Conservation (phyloP, 2,113 vertebrate genomes). For the Actinemys pallida region DNA sequence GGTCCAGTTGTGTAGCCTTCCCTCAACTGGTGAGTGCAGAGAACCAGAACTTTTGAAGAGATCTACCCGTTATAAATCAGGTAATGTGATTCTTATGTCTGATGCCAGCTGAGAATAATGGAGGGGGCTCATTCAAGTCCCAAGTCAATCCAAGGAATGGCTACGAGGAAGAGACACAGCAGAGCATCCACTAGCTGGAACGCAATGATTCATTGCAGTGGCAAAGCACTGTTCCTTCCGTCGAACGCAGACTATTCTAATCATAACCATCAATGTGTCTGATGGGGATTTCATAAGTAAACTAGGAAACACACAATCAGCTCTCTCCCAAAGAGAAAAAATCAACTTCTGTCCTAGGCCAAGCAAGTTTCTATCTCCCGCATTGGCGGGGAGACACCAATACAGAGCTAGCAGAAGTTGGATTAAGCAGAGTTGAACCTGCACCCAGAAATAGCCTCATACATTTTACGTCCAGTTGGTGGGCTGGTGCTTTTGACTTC, state of each 20-base stretch:
- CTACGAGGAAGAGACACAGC: not conserved
- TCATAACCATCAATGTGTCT: not conserved
- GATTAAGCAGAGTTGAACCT: not conserved
- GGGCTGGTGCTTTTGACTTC: not conserved
- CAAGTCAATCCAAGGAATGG: not conserved
- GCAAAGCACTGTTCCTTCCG: not conserved
- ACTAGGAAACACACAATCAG: not conserved
- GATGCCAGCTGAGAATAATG: not conserved
- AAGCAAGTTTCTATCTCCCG: not conserved
- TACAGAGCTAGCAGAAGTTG: not conserved
- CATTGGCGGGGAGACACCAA: not conserved
- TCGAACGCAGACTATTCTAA: not conserved
- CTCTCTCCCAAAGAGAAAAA: not conserved
- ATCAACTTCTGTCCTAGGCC: not conserved
- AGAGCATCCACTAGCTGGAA: slow-evolving; percentile 12
- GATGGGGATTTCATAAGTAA: not conserved
- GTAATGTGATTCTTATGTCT: not conserved
- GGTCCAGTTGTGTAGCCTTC: not conserved
- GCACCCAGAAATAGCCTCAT: not conserved
- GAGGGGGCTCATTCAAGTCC: not conserved
- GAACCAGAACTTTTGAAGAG: not conserved
- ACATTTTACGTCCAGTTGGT: not conserved
- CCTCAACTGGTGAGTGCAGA: not conserved
- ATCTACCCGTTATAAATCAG: not conserved
- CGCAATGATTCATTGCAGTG: not conserved